Evolutionary conservation across 1,140 invertebrate genomes (phyloP).

Genomic region (Battus philenor): DNA sequence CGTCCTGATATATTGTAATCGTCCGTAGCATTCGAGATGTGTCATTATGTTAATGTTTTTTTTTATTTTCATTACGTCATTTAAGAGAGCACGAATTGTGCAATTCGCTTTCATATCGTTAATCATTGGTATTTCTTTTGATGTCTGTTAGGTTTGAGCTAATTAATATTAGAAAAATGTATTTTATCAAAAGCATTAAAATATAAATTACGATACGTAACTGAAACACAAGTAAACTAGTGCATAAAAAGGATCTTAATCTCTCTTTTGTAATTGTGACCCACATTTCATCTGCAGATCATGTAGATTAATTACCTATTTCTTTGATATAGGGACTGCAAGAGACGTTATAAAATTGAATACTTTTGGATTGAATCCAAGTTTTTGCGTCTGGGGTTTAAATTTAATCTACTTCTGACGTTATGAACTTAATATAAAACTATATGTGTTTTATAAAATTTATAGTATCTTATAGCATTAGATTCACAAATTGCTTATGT

Average conservation of each 20-base stretch:
- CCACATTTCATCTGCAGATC: conserved; percentile 31
- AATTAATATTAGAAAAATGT: conserved; percentile 13
- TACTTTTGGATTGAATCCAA: conserved; percentile 31
- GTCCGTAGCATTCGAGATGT: conserved; percentile 35
- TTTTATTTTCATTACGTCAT: conserved; percentile 37
- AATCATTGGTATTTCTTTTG: conserved; percentile 1
- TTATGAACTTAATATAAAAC: no score
- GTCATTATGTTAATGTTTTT: conserved; percentile 39
- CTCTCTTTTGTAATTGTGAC: conserved; percentile 23
- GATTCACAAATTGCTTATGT: conserved; percentile 9
- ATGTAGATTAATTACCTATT: conserved; percentile 40
- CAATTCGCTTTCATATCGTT: conserved; percentile 15
- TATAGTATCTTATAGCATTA: no score
- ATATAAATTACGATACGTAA: background rate
- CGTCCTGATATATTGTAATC: conserved; percentile 39
- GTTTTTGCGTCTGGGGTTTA: conserved; percentile 19
- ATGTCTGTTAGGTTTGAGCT: conserved; percentile 5
- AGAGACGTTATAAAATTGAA: conserved; percentile 37
- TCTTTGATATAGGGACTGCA: conserved; percentile 32
- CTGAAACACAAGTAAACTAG: conserved; percentile 8
- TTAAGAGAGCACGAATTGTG: conserved; percentile 20
- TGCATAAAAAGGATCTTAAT: no score
- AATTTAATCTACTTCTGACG: no score
- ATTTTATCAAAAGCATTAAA: background rate
- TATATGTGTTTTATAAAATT: no score